phyloP scores from a whole-genome alignment of 64 coral and sea anemone species.

The Acropora yongei region DNA sequence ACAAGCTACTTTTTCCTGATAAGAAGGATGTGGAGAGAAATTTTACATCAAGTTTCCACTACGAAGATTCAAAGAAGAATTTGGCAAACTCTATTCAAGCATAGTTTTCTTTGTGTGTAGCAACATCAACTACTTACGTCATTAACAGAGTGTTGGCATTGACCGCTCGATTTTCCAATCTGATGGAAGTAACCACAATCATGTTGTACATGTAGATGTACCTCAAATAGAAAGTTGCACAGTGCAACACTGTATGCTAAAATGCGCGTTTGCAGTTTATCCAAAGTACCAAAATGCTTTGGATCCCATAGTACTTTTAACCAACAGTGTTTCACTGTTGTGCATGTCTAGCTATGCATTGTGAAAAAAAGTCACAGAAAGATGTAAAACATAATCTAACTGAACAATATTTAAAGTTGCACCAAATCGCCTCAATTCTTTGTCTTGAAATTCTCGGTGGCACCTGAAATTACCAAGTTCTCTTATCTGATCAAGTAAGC shows the following conservation, averaged over 20 bases:
- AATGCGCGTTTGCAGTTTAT: not conserved
- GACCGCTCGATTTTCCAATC: conserved; percentile 1
- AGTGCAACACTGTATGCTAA: not conserved
- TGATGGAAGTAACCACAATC: not conserved
- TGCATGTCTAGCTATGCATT: not conserved
- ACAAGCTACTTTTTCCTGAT: conserved; percentile 62
- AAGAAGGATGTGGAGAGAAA: conserved; percentile 46
- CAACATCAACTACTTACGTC: conserved; percentile 61
- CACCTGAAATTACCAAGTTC: not conserved
- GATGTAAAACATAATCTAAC: not conserved
- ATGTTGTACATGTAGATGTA: conserved; percentile 22
- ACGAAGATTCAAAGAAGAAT: conserved; percentile 65
- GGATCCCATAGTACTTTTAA: not conserved
- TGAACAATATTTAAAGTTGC: not conserved
- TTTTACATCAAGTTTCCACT: conserved; percentile 54
- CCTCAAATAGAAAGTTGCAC: not conserved
- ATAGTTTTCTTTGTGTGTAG: conserved; percentile 61
- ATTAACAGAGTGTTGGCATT: conserved; percentile 32
- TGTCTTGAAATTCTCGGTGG: not conserved
- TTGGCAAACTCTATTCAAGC: conserved; percentile 54
- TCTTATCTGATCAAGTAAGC: not conserved
- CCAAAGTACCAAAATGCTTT: not conserved
- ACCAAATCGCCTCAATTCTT: not conserved
- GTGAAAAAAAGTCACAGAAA: no score
- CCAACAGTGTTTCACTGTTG: not conserved